These are phyloP conservation scores for Leptogaster cylindrica DNA, from an alignment of 2,888 invertebrate genomes.

Conservation along the genomic window DNA sequence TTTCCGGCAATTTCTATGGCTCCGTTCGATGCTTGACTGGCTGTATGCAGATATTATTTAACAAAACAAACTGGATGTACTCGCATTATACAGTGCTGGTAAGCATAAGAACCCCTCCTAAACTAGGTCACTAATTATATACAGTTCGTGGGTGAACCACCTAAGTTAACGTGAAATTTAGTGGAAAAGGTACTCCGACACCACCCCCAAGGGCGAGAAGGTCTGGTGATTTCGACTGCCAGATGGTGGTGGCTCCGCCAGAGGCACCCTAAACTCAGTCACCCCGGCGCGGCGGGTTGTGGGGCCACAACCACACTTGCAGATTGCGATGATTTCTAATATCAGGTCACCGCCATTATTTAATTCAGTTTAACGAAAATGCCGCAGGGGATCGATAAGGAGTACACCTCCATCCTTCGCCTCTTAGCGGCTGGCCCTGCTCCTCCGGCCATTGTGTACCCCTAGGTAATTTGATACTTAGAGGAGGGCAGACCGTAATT, in stretches of 20 bases:
- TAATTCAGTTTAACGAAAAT: slow-evolving; percentile 1
- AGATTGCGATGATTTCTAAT: slow-evolving; percentile 25
- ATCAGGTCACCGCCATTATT: slow-evolving; percentile 6
- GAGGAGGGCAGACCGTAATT: slow-evolving; percentile 10
- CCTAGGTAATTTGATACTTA: slow-evolving; percentile 6
- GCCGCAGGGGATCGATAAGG: slow-evolving; percentile 12
- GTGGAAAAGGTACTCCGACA: slow-evolving; percentile 10
- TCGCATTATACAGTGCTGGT: neutral
- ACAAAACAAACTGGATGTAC: slow-evolving; percentile 31
- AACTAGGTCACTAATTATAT: slow-evolving; percentile 36
- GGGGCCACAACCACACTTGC: too few relatives aligned
- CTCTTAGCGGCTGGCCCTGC: too few relatives aligned
- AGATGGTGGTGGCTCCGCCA: neutral
- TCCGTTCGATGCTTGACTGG: neutral
- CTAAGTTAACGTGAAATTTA: slow-evolving; percentile 26
- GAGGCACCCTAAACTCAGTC: neutral
- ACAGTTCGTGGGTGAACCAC: slow-evolving; percentile 30
- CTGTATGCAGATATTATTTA: slow-evolving; percentile 33
- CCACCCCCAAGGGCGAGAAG: neutral
- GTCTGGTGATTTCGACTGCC: neutral
- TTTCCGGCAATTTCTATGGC: slow-evolving; percentile 9
- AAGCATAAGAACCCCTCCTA: slow-evolving; percentile 19
- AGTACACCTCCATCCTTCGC: neutral
- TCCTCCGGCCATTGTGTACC: too few relatives aligned
- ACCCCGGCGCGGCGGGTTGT: too few relatives aligned